These are phyloP conservation scores for Macrobrachium nipponense DNA, from an alignment of 1,140 invertebrate genomes.

Conservation along the genomic window DNA sequence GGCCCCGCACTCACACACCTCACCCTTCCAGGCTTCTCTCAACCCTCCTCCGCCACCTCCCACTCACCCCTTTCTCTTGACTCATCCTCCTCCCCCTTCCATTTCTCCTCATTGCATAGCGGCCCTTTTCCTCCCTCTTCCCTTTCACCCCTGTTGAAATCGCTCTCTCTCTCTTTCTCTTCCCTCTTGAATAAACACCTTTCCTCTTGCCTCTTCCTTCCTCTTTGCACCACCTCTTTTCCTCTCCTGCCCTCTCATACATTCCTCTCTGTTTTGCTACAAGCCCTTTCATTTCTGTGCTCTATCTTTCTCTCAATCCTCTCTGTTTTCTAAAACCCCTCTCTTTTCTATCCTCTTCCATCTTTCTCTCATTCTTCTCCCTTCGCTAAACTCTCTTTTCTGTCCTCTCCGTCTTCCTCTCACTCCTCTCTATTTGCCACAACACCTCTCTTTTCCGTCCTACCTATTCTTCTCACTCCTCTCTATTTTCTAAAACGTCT, in stretches of 20 bases:
- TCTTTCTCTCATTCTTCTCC: neutral
- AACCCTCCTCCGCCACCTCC: neutral
- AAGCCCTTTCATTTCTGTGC: neutral
- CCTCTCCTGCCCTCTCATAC: neutral
- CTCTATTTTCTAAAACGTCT: neutral
- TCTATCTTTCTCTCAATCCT: neutral
- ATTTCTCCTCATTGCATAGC: neutral
- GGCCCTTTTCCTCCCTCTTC: too few species aligned
- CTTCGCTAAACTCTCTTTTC: neutral
- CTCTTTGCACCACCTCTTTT: neutral
- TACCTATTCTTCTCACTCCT: neutral
- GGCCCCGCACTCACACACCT: too few species aligned
- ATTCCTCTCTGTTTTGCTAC: neutral
- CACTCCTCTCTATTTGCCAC: neutral
- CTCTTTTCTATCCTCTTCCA: neutral
- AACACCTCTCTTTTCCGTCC: neutral
- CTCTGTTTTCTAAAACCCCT: neutral
- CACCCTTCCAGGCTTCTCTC: neutral
- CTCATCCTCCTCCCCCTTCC: neutral
- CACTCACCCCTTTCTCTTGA: neutral
- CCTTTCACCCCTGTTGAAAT: neutral
- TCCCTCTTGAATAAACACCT: neutral
- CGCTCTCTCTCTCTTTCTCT: conserved; percentile 6
- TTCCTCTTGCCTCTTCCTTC: neutral
- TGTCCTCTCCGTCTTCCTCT: neutral